Evolutionary conservation across 2,797 vertebrate genomes (phyloP).

Genomic region (Sardinella longiceps): DNA sequence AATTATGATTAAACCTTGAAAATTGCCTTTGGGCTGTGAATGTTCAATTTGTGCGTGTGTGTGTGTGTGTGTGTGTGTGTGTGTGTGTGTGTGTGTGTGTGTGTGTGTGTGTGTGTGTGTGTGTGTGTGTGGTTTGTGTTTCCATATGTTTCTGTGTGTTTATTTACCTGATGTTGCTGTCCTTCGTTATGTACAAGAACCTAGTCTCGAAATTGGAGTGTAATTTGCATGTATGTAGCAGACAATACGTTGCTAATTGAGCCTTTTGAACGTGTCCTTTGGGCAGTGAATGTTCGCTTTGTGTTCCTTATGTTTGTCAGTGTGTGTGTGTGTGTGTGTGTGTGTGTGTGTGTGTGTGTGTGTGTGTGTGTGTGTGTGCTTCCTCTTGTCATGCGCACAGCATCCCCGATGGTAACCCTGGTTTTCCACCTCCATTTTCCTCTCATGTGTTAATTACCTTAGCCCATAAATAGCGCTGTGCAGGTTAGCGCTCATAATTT

Average conservation of each 20-base stretch:
- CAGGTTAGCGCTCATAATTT: constrained; percentile 76
- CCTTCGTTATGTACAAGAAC: not conserved
- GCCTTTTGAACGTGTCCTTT: constrained; percentile 11
- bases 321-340: constrained; percentile 33
- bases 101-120: not conserved
- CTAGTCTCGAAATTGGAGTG: not conserved
- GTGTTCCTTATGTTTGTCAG: constrained; percentile 36
- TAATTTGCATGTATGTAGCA: constrained; percentile 17
- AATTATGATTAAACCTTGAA: not conserved
- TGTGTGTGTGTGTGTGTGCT: constrained; percentile 39
- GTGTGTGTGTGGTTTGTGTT: not conserved
- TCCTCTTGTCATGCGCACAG: constrained; percentile 34
- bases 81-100: not conserved
- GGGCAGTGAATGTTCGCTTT: constrained; percentile 4
- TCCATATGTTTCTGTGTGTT: not conserved
- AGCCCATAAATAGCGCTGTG: constrained; percentile 74
- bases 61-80: constrained; percentile 9
- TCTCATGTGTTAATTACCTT: constrained; percentile 76
- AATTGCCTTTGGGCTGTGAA: not conserved
- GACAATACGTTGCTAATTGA: constrained; percentile 12
- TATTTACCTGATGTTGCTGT: not conserved
- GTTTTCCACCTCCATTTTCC: constrained; percentile 5
- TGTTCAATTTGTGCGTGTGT: not conserved
- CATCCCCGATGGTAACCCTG: not conserved
- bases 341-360: constrained; percentile 29